These are phyloP conservation scores for Drosophila hydei DNA, from an alignment of 1,140 invertebrate species.

Conservation along the genomic window DNA sequence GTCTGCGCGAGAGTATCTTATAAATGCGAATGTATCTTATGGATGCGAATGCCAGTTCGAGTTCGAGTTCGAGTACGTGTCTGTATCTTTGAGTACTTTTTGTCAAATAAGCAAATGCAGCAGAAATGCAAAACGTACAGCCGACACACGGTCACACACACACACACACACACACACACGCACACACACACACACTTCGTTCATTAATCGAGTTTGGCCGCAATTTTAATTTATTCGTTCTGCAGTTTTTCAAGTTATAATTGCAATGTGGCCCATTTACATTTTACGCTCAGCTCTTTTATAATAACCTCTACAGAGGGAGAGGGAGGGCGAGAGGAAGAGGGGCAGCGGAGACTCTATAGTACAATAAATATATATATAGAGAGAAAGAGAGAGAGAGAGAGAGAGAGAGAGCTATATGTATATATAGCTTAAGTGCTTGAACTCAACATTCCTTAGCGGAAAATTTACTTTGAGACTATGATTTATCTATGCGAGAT, in stretches of 20 bases:
- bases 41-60: slow-evolving; percentile 14
- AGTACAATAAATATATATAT: neutral
- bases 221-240: slow-evolving; percentile 74
- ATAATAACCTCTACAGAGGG: slow-evolving; percentile 14
- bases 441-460: neutral
- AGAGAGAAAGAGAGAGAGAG: too few relatives aligned
- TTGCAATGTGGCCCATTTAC: slow-evolving; percentile 75
- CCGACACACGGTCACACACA: too few relatives aligned
- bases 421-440: neutral
- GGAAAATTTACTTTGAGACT: too few relatives aligned
- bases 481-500: neutral
- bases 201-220: slow-evolving; percentile 73
- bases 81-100: slow-evolving; percentile 34
- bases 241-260: slow-evolving; percentile 72
- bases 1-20: slow-evolving; percentile 1
- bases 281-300: slow-evolving; percentile 64
- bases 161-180: slow-evolving; percentile 10
- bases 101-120: slow-evolving; percentile 49
- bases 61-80: slow-evolving; percentile 9
- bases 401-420: too few relatives aligned
- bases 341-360: neutral
- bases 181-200: slow-evolving; percentile 14
- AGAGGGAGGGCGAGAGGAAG: neutral
- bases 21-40: slow-evolving; percentile 27
- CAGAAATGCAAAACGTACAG: slow-evolving; percentile 37